phyloP scores from a whole-genome alignment of 2,797 vertebrate genomes.

The Helarctos malayanus region DNA sequence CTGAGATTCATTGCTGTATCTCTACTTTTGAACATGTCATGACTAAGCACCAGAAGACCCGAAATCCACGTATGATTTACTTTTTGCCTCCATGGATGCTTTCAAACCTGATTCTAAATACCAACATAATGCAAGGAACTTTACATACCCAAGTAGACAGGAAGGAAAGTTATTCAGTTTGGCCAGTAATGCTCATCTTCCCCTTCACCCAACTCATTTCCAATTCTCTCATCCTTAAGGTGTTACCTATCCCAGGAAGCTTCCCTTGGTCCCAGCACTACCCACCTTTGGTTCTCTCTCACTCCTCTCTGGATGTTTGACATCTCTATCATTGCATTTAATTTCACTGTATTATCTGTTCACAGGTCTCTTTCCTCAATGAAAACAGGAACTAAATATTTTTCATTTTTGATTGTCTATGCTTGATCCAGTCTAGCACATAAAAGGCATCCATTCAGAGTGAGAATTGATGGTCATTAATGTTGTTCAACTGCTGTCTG shows the following conservation, averaged over 20 bases:
- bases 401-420: background rate
- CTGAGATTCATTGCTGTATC: background rate
- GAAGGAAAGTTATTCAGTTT: background rate
- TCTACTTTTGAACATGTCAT: constrained; percentile 1
- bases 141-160: background rate
- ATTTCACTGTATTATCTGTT: background rate
- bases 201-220: background rate
- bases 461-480: background rate
- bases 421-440: background rate
- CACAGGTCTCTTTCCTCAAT: constrained; percentile 18
- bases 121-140: constrained; percentile 11
- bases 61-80: constrained; percentile 5
- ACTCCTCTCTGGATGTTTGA: background rate
- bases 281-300: background rate
- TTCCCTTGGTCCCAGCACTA: background rate
- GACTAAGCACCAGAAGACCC: background rate
- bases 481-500: background rate
- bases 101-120: constrained; percentile 32
- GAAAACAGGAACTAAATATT: background rate
- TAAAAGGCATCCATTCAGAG: constrained; percentile 24
- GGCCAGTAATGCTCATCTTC: background rate
- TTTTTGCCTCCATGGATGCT: background rate
- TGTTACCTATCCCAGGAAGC: background rate
- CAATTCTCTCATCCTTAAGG: background rate
- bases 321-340: background rate